A percentile compares a stretch with the other conserved stretches of the same genome.
Evolutionary conservation across 2,797 vertebrate species (phyloP).

Genomic region (Parauchenoglanis punctatus): DNA sequence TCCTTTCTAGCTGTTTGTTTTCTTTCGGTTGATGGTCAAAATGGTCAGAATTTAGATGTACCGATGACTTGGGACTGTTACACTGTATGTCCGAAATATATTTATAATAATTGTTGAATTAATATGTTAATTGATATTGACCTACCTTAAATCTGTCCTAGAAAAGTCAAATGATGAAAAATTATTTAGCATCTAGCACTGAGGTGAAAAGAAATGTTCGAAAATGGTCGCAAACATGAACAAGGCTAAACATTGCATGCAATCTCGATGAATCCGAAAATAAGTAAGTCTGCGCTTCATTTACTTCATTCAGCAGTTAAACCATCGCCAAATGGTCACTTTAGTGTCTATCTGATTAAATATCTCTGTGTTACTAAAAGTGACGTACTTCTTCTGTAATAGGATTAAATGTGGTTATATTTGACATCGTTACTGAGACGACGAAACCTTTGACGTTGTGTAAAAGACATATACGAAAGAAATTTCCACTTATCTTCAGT

Average conservation of each 20-base stretch:
- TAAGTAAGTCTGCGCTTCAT: neutral
- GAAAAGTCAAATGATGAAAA: conserved; percentile 1
- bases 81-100: neutral
- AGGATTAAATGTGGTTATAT: neutral
- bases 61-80: neutral
- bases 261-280: neutral
- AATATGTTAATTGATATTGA: conserved; percentile 1
- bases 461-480: neutral
- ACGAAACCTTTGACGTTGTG: conserved; percentile 8
- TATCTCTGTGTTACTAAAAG: neutral
- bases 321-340: neutral
- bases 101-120: neutral
- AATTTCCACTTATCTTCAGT: conserved; percentile 29
- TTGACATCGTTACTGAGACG: conserved; percentile 13
- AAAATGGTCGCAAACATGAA: neutral
- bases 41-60: conserved; percentile 62
- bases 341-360: neutral
- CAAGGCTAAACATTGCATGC: neutral
- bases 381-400: neutral
- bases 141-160: conserved; percentile 26
- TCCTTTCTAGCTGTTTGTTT: conserved; percentile 79
- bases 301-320: neutral
- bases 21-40: conserved; percentile 56
- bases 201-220: neutral
- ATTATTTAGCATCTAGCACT: neutral